Evolutionary conservation across 2,113 vertebrate species (phyloP).

Genomic region (Myotis yumanensis): DNA sequence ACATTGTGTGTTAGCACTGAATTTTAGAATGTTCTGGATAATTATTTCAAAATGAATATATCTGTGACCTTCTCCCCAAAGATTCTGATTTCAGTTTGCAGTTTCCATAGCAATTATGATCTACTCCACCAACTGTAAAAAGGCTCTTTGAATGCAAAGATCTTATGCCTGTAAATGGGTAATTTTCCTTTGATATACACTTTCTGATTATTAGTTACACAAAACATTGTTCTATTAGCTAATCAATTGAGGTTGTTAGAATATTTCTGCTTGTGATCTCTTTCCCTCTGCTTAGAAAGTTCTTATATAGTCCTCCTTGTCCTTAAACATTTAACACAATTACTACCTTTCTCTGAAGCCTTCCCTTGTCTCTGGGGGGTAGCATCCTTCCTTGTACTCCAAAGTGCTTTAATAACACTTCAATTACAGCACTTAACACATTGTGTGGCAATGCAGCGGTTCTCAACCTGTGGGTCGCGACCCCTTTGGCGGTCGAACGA

Average conservation of each 20-base stretch:
- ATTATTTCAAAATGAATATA: constrained; percentile 22
- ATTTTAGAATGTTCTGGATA: background rate
- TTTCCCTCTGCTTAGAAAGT: background rate
- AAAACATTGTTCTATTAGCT: background rate
- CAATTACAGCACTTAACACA: background rate
- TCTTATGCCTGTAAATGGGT: background rate
- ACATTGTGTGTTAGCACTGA: background rate
- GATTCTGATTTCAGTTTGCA: background rate
- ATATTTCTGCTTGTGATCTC: background rate
- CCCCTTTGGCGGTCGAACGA: too few species aligned
- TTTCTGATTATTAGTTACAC: background rate
- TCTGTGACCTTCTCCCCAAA: background rate
- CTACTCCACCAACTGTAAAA: background rate
- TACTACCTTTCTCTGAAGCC: background rate
- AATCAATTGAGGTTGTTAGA: background rate
- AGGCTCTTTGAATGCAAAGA: background rate
- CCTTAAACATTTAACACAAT: background rate
- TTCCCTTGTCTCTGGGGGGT: background rate
- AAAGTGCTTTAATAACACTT: background rate
- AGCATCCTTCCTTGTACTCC: background rate
- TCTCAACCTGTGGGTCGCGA: too few species aligned
- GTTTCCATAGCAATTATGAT: background rate
- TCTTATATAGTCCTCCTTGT: background rate
- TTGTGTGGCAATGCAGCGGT: background rate
- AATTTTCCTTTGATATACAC: background rate